Evolutionary conservation across 2,888 invertebrate species (phyloP).

Genomic region (Acleris cristana): DNA sequence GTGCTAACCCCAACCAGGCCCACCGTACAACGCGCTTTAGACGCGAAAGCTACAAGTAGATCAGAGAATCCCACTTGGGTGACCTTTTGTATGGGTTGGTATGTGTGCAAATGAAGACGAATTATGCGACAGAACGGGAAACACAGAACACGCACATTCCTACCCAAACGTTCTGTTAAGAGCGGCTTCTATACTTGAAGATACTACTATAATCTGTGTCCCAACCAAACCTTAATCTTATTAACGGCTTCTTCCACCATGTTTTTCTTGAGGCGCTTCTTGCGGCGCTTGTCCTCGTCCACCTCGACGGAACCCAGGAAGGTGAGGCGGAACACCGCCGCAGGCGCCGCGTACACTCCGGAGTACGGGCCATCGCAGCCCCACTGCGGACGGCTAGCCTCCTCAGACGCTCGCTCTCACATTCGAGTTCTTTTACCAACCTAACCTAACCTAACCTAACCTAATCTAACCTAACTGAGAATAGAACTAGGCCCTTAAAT

Average conservation of each 20-base stretch:
- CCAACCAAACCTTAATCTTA: constrained; percentile 88
- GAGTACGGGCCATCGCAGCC: constrained; percentile 77
- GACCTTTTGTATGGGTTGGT: no score
- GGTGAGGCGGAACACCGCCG: constrained; percentile 91
- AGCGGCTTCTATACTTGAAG: background rate
- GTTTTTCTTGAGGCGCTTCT: constrained; percentile 92
- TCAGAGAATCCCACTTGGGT: no score
- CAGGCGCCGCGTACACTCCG: constrained; percentile 84
- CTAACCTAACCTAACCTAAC: background rate
- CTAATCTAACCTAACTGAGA: background rate
- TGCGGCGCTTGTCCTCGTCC: constrained; percentile 90
- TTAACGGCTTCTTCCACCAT: constrained; percentile 95
- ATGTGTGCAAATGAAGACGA: no score
- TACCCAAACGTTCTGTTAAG: background rate
- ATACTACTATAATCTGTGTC: constrained; percentile 1
- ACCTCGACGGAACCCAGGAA: constrained; percentile 94
- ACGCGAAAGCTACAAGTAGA: no score
- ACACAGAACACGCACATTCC: no score
- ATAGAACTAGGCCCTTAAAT: no score
- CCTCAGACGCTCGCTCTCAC: constrained; percentile 55
- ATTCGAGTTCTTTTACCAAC: constrained; percentile 1
- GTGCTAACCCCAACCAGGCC: no score
- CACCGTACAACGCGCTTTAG: no score
- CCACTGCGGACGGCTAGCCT: constrained; percentile 77
- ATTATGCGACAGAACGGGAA: no score